These are phyloP conservation scores for Sylvia atricapilla DNA, from an alignment of 2,113 vertebrate genomes.

Conservation along the genomic window DNA sequence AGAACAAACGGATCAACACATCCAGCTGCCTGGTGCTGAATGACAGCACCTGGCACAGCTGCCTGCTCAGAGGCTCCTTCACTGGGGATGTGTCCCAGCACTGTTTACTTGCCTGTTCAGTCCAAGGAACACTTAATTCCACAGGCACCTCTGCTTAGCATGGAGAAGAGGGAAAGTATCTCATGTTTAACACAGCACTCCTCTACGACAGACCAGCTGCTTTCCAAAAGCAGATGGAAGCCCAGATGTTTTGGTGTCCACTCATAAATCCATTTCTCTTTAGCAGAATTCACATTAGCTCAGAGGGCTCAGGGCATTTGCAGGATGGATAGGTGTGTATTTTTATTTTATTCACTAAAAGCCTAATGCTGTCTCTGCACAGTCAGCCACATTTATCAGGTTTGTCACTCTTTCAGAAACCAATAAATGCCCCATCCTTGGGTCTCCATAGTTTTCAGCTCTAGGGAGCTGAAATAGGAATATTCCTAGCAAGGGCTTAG, in stretches of 20 bases:
- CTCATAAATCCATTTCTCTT: background rate
- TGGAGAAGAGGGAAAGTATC: background rate
- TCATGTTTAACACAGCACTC: background rate
- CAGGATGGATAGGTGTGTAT: background rate
- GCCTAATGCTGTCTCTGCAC: background rate
- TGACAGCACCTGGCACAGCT: background rate
- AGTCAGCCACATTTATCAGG: background rate
- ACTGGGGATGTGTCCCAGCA: background rate
- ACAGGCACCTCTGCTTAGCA: background rate
- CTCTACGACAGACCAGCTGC: background rate
- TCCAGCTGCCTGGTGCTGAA: background rate
- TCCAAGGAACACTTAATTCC: background rate
- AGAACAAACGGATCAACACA: background rate
- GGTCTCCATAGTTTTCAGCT: background rate
- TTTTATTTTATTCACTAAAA: background rate
- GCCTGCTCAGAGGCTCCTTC: background rate
- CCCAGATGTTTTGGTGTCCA: background rate
- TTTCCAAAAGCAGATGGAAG: background rate
- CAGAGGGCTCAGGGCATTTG: background rate
- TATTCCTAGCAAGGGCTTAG: background rate
- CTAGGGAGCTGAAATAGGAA: background rate
- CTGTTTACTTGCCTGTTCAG: background rate
- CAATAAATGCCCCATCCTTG: background rate
- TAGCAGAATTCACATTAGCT: background rate
- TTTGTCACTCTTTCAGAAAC: background rate